Conservation (phyloP, 2,113 vertebrate species). For the Cinclus cinclus region DNA sequence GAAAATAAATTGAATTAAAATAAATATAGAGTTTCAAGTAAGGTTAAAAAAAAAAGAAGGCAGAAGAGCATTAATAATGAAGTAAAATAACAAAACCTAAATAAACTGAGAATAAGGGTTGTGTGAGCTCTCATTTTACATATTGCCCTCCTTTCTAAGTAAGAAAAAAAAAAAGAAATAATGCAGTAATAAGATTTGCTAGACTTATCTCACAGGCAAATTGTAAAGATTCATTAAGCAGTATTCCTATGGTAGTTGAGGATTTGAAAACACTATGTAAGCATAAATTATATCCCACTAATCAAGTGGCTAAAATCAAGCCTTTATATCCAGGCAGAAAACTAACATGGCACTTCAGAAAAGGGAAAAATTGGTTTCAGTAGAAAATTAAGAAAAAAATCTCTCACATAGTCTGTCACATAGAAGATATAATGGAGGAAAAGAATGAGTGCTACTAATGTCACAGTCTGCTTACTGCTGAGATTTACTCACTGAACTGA, state of each 20-base stretch:
- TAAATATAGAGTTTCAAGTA: neutral
- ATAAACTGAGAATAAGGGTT: neutral
- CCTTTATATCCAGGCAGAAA: neutral
- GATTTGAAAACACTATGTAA: neutral
- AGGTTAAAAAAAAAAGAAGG: neutral
- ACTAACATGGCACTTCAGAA: neutral
- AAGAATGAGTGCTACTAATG: neutral
- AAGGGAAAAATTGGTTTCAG: neutral
- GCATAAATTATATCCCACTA: neutral
- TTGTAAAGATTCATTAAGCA: neutral
- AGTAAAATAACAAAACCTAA: neutral
- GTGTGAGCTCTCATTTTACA: neutral
- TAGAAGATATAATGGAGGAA: neutral
- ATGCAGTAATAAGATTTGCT: neutral
- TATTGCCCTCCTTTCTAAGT: neutral
- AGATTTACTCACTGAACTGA: neutral
- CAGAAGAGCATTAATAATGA: neutral
- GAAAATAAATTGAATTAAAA: neutral
- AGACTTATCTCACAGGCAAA: neutral
- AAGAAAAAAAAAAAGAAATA: neutral
- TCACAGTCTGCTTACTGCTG: neutral
- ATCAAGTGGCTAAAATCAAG: neutral
- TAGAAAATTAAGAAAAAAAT: neutral
- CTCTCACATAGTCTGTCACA: accelerated
- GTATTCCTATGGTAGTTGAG: neutral